Conservation (phyloP, 2,888 invertebrate species). For the Hirtodrosophila trivittata region DNA sequence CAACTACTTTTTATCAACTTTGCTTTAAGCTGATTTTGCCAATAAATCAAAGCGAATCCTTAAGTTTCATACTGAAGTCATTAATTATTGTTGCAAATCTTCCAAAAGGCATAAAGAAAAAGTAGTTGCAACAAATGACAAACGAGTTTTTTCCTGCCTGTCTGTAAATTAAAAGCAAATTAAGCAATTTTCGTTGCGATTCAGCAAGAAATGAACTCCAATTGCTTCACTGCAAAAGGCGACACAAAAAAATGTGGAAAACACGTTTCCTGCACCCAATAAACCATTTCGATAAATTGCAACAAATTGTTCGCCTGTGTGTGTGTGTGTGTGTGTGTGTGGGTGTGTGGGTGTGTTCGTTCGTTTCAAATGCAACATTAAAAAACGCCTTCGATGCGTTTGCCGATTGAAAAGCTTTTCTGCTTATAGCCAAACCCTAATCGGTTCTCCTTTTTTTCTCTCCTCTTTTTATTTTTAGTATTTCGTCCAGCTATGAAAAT, state of each 20-base stretch:
- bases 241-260: slow-evolving; percentile 16
- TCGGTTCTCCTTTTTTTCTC: slow-evolving; percentile 15
- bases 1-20: too few species aligned
- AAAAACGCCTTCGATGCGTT: slow-evolving; percentile 24
- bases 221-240: slow-evolving; percentile 17
- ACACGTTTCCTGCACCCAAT: slow-evolving; percentile 11
- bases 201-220: slow-evolving; percentile 21
- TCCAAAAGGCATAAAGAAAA: neutral
- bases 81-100: slow-evolving; percentile 6
- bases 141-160: slow-evolving; percentile 25
- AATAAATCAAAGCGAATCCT: too few species aligned
- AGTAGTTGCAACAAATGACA: slow-evolving; percentile 14
- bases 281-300: slow-evolving; percentile 54
- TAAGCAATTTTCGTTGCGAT: slow-evolving; percentile 49
- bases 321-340: slow-evolving; percentile 4
- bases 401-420: neutral
- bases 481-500: slow-evolving; percentile 55
- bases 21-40: too few species aligned
- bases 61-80: slow-evolving; percentile 6
- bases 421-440: slow-evolving; percentile 18
- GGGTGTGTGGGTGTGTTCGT: neutral
- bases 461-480: slow-evolving; percentile 9
- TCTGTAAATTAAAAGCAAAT: slow-evolving; percentile 61
- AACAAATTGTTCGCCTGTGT: slow-evolving; percentile 42
- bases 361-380: slow-evolving; percentile 26